Conservation (phyloP, 2,888 invertebrate species). For the Amiota minor region DNA sequence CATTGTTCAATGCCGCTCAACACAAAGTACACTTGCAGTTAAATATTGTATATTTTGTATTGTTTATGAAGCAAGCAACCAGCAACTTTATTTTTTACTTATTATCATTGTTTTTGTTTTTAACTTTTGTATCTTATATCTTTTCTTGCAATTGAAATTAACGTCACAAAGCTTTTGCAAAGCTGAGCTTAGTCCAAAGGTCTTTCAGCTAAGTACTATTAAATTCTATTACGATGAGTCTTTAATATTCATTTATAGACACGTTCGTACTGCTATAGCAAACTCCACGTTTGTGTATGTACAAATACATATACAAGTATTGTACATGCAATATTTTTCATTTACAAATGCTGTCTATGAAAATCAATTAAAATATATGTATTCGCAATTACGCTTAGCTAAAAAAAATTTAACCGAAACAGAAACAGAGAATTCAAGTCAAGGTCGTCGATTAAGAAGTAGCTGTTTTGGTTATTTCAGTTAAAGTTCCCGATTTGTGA, state of each 20-base stretch:
- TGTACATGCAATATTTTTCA: too few relatives aligned
- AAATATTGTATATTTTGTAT: not conserved
- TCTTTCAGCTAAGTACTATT: too few relatives aligned
- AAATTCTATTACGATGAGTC: too few relatives aligned
- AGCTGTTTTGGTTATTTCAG: not conserved
- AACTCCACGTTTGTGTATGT: not conserved
- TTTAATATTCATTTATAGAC: too few relatives aligned
- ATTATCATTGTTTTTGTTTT: not conserved
- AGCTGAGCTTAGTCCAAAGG: not conserved
- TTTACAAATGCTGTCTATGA: not conserved
- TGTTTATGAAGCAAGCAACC: slow-evolving; percentile 31
- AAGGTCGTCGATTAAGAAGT: not conserved
- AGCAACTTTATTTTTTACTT: slow-evolving; percentile 36
- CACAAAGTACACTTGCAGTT: slow-evolving; percentile 19
- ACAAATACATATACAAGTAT: not conserved
- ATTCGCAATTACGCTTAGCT: not conserved
- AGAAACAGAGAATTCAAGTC: not conserved
- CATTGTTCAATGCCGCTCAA: slow-evolving; percentile 4
- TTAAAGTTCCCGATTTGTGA: not conserved
- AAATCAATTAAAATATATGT: not conserved
- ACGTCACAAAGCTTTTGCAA: slow-evolving; percentile 6
- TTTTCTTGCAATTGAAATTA: slow-evolving; percentile 9
- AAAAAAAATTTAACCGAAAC: too few relatives aligned
- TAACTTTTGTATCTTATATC: not conserved
- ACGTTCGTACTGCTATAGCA: too few relatives aligned